Evolutionary conservation across 2,113 vertebrate species (phyloP).

Genomic region (Neomonachus schauinslandi): DNA sequence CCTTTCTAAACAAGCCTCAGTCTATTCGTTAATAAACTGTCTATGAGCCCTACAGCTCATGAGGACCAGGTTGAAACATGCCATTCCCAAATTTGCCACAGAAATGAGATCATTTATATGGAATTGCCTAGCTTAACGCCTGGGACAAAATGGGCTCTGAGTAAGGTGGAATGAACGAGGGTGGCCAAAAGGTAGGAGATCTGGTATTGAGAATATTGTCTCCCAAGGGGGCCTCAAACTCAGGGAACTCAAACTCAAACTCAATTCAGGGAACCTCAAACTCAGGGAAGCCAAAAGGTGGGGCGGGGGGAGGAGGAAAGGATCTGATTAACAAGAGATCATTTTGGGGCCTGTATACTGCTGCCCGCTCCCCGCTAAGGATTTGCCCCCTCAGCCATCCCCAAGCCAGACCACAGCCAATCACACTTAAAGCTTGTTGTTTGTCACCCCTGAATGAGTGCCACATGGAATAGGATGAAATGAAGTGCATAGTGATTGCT

Average conservation of each 20-base stretch:
- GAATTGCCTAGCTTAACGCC: not conserved
- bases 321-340: not conserved
- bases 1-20: not conserved
- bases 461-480: slow-evolving; percentile 20
- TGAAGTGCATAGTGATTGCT: slow-evolving; percentile 45
- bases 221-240: not conserved
- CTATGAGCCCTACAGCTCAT: not conserved
- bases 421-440: not conserved
- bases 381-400: not conserved
- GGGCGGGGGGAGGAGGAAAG: not conserved
- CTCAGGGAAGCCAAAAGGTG: not conserved
- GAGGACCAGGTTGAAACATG: not conserved
- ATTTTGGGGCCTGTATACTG: not conserved
- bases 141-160: not conserved
- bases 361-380: not conserved
- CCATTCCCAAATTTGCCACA: not conserved
- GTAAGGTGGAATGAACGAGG: not conserved
- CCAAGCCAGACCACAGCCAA: not conserved
- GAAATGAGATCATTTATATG: not conserved
- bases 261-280: not conserved
- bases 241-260: not conserved
- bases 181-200: not conserved
- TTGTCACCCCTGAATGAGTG: not conserved
- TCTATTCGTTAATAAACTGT: not conserved
- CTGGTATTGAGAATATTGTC: not conserved